phyloP scores from a whole-genome alignment of 2,888 invertebrate genomes.

The Agrilus mali region DNA sequence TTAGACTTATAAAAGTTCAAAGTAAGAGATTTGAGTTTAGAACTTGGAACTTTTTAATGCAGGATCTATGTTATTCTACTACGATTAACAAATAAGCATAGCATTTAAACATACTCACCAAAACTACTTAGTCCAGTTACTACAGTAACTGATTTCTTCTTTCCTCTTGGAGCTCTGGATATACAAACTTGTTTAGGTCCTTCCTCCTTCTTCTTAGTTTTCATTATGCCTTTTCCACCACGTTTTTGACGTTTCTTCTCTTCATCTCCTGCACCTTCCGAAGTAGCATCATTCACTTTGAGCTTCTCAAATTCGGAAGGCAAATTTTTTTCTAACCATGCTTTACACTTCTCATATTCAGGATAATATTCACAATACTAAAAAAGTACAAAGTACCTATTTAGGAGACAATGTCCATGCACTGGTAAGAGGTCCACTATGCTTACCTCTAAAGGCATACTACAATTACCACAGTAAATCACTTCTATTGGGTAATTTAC shows the following conservation, averaged over 20 bases:
- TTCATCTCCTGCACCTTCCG: constrained; percentile 62
- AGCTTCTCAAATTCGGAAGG: constrained; percentile 89
- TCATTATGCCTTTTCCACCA: constrained; percentile 92
- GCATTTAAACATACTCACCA: constrained; percentile 42
- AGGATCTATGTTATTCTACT: no score
- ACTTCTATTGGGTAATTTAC: constrained; percentile 73
- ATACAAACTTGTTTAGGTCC: constrained; percentile 75
- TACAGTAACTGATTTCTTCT: constrained; percentile 97
- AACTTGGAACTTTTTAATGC: no score
- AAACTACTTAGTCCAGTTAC: constrained; percentile 91
- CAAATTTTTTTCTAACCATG: constrained; percentile 89
- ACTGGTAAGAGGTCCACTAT: constrained; percentile 1
- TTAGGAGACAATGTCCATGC: neutral
- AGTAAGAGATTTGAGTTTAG: no score
- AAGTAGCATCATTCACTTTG: constrained; percentile 53
- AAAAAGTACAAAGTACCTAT: constrained; percentile 15
- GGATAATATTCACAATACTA: constrained; percentile 98
- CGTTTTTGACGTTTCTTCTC: constrained; percentile 93
- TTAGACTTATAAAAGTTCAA: no score
- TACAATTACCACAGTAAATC: constrained; percentile 87
- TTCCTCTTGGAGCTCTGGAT: constrained; percentile 86
- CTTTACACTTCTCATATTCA: constrained; percentile 93
- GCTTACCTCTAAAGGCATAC: constrained; percentile 80
- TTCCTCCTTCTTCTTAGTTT: constrained; percentile 89
- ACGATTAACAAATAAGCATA: constrained; percentile 5